Evolutionary conservation across 1,140 invertebrate genomes (phyloP).

Genomic region (Drosophila neocordata): DNA sequence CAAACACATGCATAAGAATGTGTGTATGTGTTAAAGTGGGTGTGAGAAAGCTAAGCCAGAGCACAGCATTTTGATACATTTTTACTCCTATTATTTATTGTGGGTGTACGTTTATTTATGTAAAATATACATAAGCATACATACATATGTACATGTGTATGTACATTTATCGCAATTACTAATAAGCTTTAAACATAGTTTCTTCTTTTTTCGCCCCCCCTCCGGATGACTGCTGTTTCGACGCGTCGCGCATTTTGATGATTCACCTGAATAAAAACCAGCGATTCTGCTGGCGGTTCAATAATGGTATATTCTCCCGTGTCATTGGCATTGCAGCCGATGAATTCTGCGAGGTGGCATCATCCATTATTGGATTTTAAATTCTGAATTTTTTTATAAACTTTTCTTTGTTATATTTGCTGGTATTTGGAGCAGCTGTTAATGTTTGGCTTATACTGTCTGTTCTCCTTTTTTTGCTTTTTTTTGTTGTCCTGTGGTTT

Average conservation of each 20-base stretch:
- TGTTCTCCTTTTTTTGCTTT: conserved; percentile 26
- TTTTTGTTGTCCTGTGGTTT: conserved; percentile 18
- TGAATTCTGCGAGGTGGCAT: conserved; percentile 70
- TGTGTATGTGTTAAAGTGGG: background rate
- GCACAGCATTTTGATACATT: background rate
- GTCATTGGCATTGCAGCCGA: conserved; percentile 76
- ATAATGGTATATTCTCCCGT: conserved; percentile 84
- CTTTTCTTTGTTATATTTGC: conserved; percentile 27
- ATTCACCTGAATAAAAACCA: conserved; percentile 83
- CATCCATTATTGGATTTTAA: conserved; percentile 56
- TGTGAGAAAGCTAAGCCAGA: background rate
- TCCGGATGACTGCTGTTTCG: background rate
- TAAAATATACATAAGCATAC: background rate
- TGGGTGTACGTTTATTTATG: background rate
- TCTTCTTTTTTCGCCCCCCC: background rate
- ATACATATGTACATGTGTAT: background rate
- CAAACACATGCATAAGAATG: background rate
- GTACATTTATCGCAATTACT: background rate
- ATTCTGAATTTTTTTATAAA: conserved; percentile 22
- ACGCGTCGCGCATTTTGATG: conserved; percentile 40
- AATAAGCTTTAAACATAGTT: background rate
- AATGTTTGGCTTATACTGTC: conserved; percentile 27
- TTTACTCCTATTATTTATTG: background rate
- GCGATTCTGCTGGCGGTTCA: conserved; percentile 82
- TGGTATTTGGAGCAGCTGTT: conserved; percentile 40